Evolutionary conservation across 2,888 invertebrate species (phyloP), one percentile per base, ranked within the genome.

Genomic region (Xylota segnis): DNA sequence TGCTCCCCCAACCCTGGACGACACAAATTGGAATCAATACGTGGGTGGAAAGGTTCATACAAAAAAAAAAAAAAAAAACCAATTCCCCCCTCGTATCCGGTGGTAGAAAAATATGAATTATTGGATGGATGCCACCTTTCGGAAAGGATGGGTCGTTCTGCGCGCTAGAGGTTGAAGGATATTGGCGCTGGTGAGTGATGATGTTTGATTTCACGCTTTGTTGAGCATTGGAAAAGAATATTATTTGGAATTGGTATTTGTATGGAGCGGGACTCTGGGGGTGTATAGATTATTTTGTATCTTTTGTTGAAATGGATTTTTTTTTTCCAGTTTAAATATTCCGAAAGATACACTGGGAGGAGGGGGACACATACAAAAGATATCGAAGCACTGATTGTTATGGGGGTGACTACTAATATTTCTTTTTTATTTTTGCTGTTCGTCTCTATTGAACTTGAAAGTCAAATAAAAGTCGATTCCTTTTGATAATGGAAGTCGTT

Each of bases 181-280:
- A 65, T 75, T 59, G 56, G 70, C 23, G 34, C 52, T 58, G 65
- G 71, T 84, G 84, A 84, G 84, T 79, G 84, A 84, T 84, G 84
- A 81, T 84, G 75, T 71, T 84, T 84, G 84, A 84, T 81, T 84
- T 84, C 54, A 84, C 84, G 81, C 75, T 81, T 84, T 84, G 81
- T 76, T 81, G 84, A 70, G 65, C 75, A 66, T 81, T 84, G 75
- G 59, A 65, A 71, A 76, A 76, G 76, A 82, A 76, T 70, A 76
- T 82, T 82, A 82, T 82, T 82, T 82, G 56, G 58, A 76, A 75
- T 81, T 81, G 52, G 81, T 34, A 61, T 45, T 68, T 43, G 54
- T 54, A 43, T 54, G 32, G 59, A 52, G n/a, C 23, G 14, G n/a
- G 14, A 2, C 29, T 0, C 2, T 23, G 14, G 4, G n/a, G 5